Evolutionary conservation across 2,113 vertebrate species (phyloP).

Genomic region (Phylloscopus whistleri): DNA sequence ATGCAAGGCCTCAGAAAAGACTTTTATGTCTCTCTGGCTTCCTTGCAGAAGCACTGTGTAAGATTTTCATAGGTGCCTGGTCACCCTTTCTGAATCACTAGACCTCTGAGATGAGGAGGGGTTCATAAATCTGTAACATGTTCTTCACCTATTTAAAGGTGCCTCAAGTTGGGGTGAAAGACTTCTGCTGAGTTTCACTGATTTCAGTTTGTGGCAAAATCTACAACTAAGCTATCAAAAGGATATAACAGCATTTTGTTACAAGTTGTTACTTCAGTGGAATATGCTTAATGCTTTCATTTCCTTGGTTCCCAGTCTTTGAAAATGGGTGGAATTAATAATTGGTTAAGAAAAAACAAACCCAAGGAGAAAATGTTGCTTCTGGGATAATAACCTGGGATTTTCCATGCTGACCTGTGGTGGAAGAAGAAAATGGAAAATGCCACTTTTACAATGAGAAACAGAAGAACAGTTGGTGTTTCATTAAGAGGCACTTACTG

Average conservation of each 20-base stretch:
- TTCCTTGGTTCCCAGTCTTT: neutral
- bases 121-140: neutral
- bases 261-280: neutral
- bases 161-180: neutral
- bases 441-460: neutral
- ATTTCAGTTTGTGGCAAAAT: neutral
- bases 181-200: neutral
- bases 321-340: neutral
- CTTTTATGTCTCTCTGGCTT: neutral
- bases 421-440: neutral
- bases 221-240: neutral
- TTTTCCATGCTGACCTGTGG: neutral
- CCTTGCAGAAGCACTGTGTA: neutral
- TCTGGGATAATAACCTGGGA: neutral
- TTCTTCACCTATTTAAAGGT: neutral
- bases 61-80: neutral
- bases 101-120: neutral
- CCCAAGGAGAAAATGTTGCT: neutral
- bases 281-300: neutral
- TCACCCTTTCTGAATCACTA: neutral
- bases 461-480: neutral
- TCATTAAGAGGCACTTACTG: neutral
- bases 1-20: neutral
- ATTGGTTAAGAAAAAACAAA: neutral
- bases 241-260: neutral